Conservation (phyloP, 2,797 vertebrate genomes). For the Phoeniculus purpureus region DNA sequence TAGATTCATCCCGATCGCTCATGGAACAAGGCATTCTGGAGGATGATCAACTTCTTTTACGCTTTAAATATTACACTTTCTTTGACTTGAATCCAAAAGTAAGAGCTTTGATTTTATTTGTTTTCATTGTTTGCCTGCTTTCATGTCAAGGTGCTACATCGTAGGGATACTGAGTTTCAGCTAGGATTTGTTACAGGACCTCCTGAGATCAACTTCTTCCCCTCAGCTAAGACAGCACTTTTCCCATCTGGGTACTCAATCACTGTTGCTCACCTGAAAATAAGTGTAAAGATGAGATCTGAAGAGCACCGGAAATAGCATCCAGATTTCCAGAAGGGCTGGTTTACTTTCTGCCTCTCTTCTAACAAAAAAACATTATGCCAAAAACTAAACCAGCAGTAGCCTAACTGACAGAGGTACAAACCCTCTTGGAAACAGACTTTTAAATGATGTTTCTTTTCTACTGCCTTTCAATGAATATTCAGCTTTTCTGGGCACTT, state of each 20-base stretch:
- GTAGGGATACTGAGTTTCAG: background rate
- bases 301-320: background rate
- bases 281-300: background rate
- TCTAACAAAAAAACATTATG: background rate
- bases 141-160: background rate
- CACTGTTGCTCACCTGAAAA: background rate
- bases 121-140: constrained; percentile 25
- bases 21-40: constrained; percentile 95
- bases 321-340: background rate
- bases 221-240: background rate
- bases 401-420: background rate
- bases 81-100: constrained; percentile 99
- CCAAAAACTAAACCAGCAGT: background rate
- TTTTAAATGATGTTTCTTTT: background rate
- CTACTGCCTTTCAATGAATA: background rate
- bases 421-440: background rate
- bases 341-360: background rate
- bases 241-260: constrained; percentile 22
- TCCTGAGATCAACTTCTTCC: background rate
- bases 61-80: constrained; percentile 98
- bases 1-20: constrained; percentile 95
- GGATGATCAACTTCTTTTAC: constrained; percentile 88
- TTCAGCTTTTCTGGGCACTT: background rate
- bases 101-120: constrained; percentile 64
- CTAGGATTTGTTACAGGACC: background rate